A percentile compares a stretch with the other conserved stretches of the same genome.
phyloP scores from a whole-genome alignment of 2,113 vertebrate genomes.

The Ranitomeya imitator region DNA sequence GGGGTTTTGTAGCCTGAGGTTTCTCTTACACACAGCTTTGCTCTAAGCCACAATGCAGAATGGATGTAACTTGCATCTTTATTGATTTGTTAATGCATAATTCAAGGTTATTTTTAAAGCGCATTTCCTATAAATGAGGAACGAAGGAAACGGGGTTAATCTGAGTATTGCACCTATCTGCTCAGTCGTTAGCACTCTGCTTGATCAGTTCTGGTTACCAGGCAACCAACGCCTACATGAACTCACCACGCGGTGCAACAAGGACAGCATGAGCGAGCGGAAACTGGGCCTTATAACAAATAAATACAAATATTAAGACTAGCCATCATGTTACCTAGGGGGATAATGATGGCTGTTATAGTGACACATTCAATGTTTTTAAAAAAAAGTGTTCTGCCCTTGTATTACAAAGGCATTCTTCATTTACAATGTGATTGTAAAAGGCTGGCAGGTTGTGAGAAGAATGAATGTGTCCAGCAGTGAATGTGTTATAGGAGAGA shows the following conservation, averaged over 20 bases:
- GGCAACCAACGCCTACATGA: conserved; percentile 54
- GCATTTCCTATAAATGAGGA: not conserved
- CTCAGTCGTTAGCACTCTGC: conserved; percentile 12
- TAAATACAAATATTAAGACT: conserved; percentile 24
- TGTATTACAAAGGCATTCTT: not conserved
- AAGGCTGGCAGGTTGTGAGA: not conserved
- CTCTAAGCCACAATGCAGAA: not conserved
- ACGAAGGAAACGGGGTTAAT: conserved; percentile 27
- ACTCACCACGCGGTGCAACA: conserved; percentile 40
- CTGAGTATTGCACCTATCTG: conserved; percentile 18
- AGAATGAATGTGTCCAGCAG: not conserved
- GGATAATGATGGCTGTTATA: not conserved
- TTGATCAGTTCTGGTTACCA: conserved; percentile 49
- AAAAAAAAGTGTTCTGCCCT: not conserved
- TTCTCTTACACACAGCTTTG: not conserved
- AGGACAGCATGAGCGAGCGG: conserved; percentile 21
- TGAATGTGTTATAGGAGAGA: conserved; percentile 9
- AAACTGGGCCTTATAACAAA: conserved; percentile 2
- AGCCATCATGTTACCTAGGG: not conserved
- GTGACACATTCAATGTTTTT: not conserved
- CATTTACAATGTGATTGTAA: not conserved
- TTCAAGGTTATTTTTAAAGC: not conserved
- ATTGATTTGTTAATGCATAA: not conserved
- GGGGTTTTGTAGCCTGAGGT: not conserved
- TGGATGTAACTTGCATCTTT: not conserved